Conservation (phyloP, 2,888 invertebrate genomes). For the Habrosyne pyritoides region DNA sequence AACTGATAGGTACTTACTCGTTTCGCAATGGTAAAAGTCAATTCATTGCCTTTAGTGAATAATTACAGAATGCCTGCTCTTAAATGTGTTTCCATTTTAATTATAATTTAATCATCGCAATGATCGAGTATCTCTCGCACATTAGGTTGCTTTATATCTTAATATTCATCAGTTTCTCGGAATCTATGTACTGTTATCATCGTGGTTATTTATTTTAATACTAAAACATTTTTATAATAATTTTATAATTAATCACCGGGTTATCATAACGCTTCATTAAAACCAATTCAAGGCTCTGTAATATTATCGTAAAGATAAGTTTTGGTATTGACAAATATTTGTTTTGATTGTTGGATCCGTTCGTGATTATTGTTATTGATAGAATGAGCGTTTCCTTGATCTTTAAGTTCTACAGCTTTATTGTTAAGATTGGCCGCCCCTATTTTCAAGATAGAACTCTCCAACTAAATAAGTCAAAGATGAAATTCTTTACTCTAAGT, state of each 20-base stretch:
- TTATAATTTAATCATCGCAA: not conserved
- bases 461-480: not conserved
- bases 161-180: not conserved
- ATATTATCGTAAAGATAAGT: constrained; percentile 40
- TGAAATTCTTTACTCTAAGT: not conserved
- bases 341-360: constrained; percentile 33
- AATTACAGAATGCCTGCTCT: constrained; percentile 10
- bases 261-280: constrained; percentile 31
- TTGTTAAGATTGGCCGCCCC: not conserved
- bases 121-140: not conserved
- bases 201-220: not conserved
- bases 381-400: constrained; percentile 4
- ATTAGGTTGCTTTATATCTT: not conserved
- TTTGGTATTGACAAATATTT: constrained; percentile 35
- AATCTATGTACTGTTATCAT: not conserved
- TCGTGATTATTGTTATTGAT: constrained; percentile 18
- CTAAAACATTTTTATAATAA: constrained; percentile 1
- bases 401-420: not conserved
- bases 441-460: no score
- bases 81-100: not conserved
- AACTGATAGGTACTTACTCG: constrained; percentile 37
- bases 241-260: constrained; percentile 21
- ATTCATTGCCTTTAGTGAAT: constrained; percentile 29
- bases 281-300: constrained; percentile 37
- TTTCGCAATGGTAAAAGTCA: constrained; percentile 51